Base-by-base conservation (phyloP, 2,797 vertebrate genomes). In the Arremon aurantiirostris region DNA sequence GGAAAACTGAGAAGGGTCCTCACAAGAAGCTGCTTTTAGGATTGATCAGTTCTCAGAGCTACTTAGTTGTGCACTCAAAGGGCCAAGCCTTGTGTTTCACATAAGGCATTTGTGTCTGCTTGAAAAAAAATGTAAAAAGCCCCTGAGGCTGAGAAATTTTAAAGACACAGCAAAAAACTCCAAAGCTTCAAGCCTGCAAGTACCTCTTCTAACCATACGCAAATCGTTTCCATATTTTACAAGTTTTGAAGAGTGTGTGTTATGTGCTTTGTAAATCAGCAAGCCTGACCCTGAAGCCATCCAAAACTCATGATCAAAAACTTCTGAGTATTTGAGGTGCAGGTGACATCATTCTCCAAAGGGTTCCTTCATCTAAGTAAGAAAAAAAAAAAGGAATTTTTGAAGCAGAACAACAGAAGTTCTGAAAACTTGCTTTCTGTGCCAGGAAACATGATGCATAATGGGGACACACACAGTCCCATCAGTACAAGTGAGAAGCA, bases 281-380 rank as follows among this genome's bases (percentile, higher is more conserved):
- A 1, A 84, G 56, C 47, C 77, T 91, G 85, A 88, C 90, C 93
- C 93, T 86, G 80, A 94, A 94, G 77, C 78, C 82, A 90, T 95
- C 77, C 71, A 79, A 93, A 95, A 86, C 89, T 90, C 60, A 57
- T 70, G 73, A 94, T 91, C 88, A 96, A 94, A 97, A 91, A 68
- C 64, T 88, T 69, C 55, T 53, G 52, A 91, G 83, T 73, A 64
- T 94, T 60, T 94, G 75, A 95, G 73, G 61, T 3, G 0, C 32
- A 79, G 78, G 35, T 90, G 73, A 94, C 75, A 86, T 84, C 86
- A 89, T 82, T 89, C 85, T 94, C 93, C 81, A 89, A 93, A 91
- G 81, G 6, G 7, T 57, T 84, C 64, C 87, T 97, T 91, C 70
- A 81, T 91, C 89, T 83, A 63, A 94, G 70, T 37, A 13, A 44